These are phyloP conservation scores for Tineola bisselliella DNA, from an alignment of 2,888 invertebrate genomes.

Conservation along the genomic window DNA sequence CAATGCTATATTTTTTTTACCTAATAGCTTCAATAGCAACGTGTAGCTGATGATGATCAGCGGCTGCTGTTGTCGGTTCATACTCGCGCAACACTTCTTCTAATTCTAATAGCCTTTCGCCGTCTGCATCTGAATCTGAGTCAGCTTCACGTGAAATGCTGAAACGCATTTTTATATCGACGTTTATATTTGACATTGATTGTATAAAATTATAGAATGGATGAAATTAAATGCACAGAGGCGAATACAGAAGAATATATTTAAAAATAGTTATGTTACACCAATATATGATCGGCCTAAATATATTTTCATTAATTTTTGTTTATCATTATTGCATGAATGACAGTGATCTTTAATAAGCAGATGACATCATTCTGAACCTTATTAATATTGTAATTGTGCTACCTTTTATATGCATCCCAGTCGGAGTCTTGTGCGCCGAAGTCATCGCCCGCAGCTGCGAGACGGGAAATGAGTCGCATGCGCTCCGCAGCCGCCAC, in stretches of 20 bases:
- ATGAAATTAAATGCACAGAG: too few relatives aligned
- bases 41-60: slow-evolving; percentile 79
- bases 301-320: too few relatives aligned
- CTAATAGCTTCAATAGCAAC: slow-evolving; percentile 73
- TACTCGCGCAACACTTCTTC: slow-evolving; percentile 86
- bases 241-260: too few relatives aligned
- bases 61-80: slow-evolving; percentile 69
- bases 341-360: too few relatives aligned
- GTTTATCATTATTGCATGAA: too few relatives aligned
- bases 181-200: too few relatives aligned
- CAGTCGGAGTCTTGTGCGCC: slow-evolving; percentile 94
- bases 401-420: slow-evolving; percentile 93
- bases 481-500: slow-evolving; percentile 94
- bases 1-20: too few relatives aligned
- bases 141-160: slow-evolving; percentile 70
- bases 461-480: slow-evolving; percentile 91
- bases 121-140: slow-evolving; percentile 92
- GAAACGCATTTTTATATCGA: slow-evolving; percentile 15
- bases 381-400: too few relatives aligned
- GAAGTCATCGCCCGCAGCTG: slow-evolving; percentile 82
- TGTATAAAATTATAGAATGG: too few relatives aligned
- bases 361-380: too few relatives aligned
- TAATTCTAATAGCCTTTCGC: slow-evolving; percentile 85
- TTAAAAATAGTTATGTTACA: too few relatives aligned
- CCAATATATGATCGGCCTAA: too few relatives aligned